These are phyloP conservation scores for Myopa tessellatipennis DNA, from an alignment of 2,888 invertebrate genomes.

Conservation along the genomic window DNA sequence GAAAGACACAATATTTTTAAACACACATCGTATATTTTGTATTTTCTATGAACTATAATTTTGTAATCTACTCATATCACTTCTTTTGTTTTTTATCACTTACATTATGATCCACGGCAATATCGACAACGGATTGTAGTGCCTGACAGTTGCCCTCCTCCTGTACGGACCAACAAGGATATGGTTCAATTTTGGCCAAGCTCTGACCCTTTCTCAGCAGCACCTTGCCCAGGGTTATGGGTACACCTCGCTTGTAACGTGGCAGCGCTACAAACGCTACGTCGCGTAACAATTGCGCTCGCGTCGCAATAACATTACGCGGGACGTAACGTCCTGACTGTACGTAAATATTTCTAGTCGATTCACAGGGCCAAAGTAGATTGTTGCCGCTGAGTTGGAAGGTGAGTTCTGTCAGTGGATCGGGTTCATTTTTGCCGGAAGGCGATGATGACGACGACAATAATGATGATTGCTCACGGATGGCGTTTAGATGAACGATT, in stretches of 20 bases:
- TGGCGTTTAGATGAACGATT: too few species aligned
- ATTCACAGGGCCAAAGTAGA: conserved; percentile 72
- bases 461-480: too few species aligned
- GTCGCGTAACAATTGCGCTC: conserved; percentile 73
- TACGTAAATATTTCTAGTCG: conserved; percentile 72
- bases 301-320: conserved; percentile 73
- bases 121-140: conserved; percentile 77
- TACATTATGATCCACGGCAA: conserved; percentile 72
- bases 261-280: conserved; percentile 73
- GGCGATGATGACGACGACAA: background rate
- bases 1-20: too few species aligned
- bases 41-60: too few species aligned
- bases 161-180: conserved; percentile 77
- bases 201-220: conserved; percentile 70
- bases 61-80: too few species aligned
- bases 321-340: conserved; percentile 72
- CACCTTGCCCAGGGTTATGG: conserved; percentile 72
- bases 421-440: conserved; percentile 54
- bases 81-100: conserved; percentile 47
- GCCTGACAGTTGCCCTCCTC: conserved; percentile 78
- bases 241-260: conserved; percentile 73
- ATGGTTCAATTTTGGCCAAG: conserved; percentile 71
- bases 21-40: too few species aligned
- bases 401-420: conserved; percentile 59
- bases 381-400: conserved; percentile 66